Percentiles rank a stretch among this genome's conserved stretches.
Conservation (phyloP, 53 echinoderm and acorn worm species). For the Temnopleurus reevesii region DNA sequence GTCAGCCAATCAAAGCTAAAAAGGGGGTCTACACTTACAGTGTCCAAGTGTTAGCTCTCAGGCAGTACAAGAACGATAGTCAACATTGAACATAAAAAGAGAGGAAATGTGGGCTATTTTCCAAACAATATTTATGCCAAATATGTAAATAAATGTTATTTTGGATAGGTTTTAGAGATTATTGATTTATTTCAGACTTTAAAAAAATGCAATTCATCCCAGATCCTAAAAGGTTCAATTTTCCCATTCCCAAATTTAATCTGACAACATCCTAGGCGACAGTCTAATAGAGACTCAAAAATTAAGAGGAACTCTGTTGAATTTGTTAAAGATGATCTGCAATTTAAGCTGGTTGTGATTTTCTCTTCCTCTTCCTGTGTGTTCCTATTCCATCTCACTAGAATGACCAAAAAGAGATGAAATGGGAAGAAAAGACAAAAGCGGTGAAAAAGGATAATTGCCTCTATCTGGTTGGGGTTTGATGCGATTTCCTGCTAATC, state of each 20-base stretch:
- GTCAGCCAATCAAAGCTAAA: too few species aligned
- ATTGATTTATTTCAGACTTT: too few species aligned
- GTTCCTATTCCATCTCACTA: background rate
- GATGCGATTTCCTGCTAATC: slow-evolving; percentile 46
- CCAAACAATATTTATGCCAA: too few species aligned
- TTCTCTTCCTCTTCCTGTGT: slow-evolving; percentile 16
- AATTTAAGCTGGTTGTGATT: slow-evolving; percentile 43
- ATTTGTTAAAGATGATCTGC: slow-evolving; percentile 40
- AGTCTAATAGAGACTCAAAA: background rate
- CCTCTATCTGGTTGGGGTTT: slow-evolving; percentile 13
- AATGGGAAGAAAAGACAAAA: background rate
- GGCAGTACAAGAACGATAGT: too few species aligned
- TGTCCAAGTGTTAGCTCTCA: too few species aligned
- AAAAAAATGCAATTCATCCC: too few species aligned
- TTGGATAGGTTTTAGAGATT: too few species aligned
- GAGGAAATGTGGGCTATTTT: too few species aligned
- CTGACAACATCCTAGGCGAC: background rate
- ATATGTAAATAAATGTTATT: too few species aligned
- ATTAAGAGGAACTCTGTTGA: slow-evolving; percentile 36
- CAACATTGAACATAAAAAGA: too few species aligned
- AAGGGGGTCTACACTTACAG: too few species aligned
- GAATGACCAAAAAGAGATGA: background rate
- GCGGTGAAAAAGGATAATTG: slow-evolving; percentile 45
- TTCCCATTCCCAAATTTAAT: background rate
- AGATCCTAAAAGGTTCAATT: background rate